Conservation (phyloP, 2,888 invertebrate genomes). For the Cryptus viduatorius region DNA sequence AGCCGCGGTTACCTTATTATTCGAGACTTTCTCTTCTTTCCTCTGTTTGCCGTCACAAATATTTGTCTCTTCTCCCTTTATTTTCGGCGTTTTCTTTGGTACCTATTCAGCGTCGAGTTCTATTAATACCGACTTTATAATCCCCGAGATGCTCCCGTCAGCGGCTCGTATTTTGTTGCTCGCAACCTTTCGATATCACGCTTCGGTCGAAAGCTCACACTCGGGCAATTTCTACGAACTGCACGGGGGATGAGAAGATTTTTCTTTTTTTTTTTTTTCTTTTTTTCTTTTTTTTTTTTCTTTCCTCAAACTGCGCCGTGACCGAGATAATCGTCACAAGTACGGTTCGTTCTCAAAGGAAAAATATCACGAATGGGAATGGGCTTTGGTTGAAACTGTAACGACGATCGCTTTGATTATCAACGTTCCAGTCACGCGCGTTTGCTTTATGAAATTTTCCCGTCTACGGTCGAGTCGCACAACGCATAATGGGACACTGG, state of each 20-base stretch:
- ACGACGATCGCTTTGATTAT: conserved; percentile 44
- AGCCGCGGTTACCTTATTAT: conserved; percentile 46
- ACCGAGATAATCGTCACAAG: conserved; percentile 11
- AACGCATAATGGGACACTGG: conserved; percentile 30
- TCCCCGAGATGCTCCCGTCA: conserved; percentile 13
- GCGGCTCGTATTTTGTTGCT: conserved; percentile 1
- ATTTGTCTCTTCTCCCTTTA: conserved; percentile 21
- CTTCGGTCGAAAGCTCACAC: not conserved
- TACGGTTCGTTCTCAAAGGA: not conserved
- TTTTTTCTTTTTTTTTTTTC: not conserved
- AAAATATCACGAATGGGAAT: conserved; percentile 1
- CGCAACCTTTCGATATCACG: conserved; percentile 12
- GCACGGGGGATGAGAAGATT: not conserved
- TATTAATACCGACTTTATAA: conserved; percentile 38
- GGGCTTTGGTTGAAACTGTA: not conserved
- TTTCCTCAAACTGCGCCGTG: not conserved
- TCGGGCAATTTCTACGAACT: not conserved
- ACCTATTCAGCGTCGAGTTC: conserved; percentile 14
- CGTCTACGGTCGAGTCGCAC: conserved; percentile 7
- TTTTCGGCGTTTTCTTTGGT: conserved; percentile 13
- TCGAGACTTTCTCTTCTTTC: conserved; percentile 25
- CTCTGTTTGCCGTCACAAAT: conserved; percentile 9
- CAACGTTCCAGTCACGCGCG: conserved; percentile 58
- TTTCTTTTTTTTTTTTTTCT: too few relatives aligned
- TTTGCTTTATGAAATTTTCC: conserved; percentile 40